Evolutionary conservation across 2,113 vertebrate species (phyloP).

Genomic region (Uria lomvia): DNA sequence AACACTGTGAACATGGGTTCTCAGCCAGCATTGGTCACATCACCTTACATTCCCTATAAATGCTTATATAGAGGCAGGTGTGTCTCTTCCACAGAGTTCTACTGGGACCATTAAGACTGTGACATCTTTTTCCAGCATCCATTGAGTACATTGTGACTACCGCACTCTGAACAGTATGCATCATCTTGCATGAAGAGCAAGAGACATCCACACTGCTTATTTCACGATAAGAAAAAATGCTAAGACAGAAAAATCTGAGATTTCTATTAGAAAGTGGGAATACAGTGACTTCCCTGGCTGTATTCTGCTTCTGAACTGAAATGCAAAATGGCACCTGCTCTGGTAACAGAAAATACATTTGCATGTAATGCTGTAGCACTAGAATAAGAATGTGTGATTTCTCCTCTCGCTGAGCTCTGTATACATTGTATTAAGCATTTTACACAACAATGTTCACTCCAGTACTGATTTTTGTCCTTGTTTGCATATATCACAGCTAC

Average conservation of each 20-base stretch:
- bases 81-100: not conserved
- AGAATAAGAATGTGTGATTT: not conserved
- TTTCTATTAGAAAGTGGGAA: not conserved
- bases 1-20: not conserved
- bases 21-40: not conserved
- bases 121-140: not conserved
- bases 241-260: not conserved
- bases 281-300: not conserved
- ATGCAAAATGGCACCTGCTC: not conserved
- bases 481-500: not conserved
- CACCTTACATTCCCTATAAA: not conserved
- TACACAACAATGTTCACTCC: not conserved
- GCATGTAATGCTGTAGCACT: not conserved
- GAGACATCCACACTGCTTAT: not conserved
- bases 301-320: not conserved
- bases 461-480: not conserved
- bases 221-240: not conserved
- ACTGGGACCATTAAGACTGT: not conserved
- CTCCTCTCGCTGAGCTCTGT: not conserved
- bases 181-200: not conserved
- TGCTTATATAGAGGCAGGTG: fast-evolving
- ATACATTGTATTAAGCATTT: not conserved
- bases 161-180: not conserved
- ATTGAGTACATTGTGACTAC: not conserved
- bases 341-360: not conserved